Base-by-base conservation (phyloP, 2,113 vertebrate genomes). In the Erythrocebus patas region DNA sequence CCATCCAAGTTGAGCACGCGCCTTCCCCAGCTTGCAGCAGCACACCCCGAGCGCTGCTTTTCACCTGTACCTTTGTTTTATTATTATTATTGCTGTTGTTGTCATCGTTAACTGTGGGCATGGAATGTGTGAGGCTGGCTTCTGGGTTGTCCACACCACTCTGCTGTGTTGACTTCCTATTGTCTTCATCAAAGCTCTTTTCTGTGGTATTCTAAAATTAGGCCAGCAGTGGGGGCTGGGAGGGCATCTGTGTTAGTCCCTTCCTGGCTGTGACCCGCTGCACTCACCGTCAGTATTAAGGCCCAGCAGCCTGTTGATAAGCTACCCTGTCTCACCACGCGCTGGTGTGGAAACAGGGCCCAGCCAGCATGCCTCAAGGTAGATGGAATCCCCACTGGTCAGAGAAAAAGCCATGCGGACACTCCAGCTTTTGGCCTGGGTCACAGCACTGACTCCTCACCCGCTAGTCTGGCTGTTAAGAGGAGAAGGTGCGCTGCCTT, bases 251-350 rank as follows among this genome's bases (percentile, higher is more conserved):
- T 89, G 98, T 93, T 94, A 97, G 98, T 75, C 97, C 95, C 97
- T 95, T 90, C 93, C 97, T 95, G 79, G 89, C 98, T 97, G 96
- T 97, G 93, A 97, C 75, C 97, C 97, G 89, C 97, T 94, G 96
- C 98, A 97, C 98, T 98, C 98, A 98, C 98, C 97, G 98, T 99
- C 99, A 99, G 99, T 99, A 99, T 99, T 99, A 99, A 98, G 96
- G 98, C 98, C 98, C 97, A 95, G 97, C 72, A 98, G 99, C 99
- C 98, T 99, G 97, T 98, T n/a, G 88, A 98, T 99, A 99, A 99
- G 99, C 99, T 99, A 98, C 98, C 83, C 81, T 97, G 98, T 98
- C 72, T 72, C 95, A 92, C 96, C 87, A 66, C 70, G 91, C 2
- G 9, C 32, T 97, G 96, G 96, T 61, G 96, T 38, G 95, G 70